These are phyloP conservation scores for Melanchra persicariae DNA, from an alignment of 2,888 invertebrate species.

Conservation along the genomic window DNA sequence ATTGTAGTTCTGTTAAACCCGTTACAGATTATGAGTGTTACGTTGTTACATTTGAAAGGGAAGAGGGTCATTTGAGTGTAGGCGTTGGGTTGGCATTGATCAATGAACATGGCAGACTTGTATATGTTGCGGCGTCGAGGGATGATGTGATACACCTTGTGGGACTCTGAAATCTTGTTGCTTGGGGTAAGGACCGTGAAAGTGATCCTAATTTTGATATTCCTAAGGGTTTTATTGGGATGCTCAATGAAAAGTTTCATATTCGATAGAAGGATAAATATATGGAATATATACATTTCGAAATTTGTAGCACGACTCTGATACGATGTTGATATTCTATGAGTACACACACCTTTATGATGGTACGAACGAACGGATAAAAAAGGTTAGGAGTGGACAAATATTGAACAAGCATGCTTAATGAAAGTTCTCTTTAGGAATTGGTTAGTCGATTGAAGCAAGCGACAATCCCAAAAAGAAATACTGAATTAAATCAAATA, in stretches of 20 bases:
- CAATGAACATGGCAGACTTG: slow-evolving; percentile 40
- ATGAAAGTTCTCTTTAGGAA: not conserved
- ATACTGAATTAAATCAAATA: not conserved
- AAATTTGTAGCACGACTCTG: not conserved
- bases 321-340: not conserved
- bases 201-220: slow-evolving; percentile 32
- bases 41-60: slow-evolving; percentile 28
- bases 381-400: too few relatives aligned
- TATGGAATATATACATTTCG: not conserved
- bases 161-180: slow-evolving; percentile 23
- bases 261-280: not conserved
- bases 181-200: slow-evolving; percentile 4
- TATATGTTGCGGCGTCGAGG: slow-evolving; percentile 34
- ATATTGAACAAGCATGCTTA: not conserved
- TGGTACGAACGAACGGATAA: too few relatives aligned
- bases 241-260: not conserved
- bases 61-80: slow-evolving; percentile 55
- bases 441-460: not conserved
- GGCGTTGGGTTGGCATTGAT: slow-evolving; percentile 59
- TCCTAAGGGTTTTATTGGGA: not conserved
- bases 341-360: too few relatives aligned
- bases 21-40: slow-evolving; percentile 58
- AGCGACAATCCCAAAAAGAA: not conserved
- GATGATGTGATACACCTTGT: slow-evolving; percentile 38
- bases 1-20: slow-evolving; percentile 56